Evolutionary conservation across 2,888 invertebrate genomes (phyloP).

Genomic region (Tetranychus piercei): DNA sequence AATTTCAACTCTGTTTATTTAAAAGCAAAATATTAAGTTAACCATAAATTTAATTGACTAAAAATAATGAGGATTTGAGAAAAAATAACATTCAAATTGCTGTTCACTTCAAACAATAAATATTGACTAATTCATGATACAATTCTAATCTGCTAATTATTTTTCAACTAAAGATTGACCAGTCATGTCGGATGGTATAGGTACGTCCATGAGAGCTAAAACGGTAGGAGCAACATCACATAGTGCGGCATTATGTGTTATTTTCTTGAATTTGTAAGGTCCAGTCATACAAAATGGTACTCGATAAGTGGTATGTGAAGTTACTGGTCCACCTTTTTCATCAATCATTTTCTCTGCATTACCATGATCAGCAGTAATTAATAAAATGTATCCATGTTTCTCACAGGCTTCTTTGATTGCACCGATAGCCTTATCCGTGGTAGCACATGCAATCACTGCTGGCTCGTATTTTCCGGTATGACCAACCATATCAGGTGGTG

Average conservation of each 20-base stretch:
- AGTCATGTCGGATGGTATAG: conserved; percentile 31
- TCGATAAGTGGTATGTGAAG: conserved; percentile 35
- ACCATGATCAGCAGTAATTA: conserved; percentile 34
- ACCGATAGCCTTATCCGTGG: conserved; percentile 33
- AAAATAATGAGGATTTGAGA: no score
- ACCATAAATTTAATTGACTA: no score
- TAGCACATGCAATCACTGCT: conserved; percentile 31
- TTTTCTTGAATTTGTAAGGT: conserved; percentile 26
- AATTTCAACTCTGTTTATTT: no score
- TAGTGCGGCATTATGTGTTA: conserved; percentile 31
- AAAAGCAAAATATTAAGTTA: no score
- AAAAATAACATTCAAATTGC: no score
- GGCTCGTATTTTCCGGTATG: conserved; percentile 35
- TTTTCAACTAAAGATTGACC: conserved; percentile 28
- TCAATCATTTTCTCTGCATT: conserved; percentile 36
- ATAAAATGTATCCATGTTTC: conserved; percentile 29
- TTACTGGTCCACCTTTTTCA: conserved; percentile 33
- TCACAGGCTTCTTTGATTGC: conserved; percentile 32
- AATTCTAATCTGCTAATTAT: not conserved
- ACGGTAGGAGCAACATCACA: conserved; percentile 36
- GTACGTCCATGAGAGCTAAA: conserved; percentile 32
- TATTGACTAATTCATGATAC: not conserved
- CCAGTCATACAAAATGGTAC: conserved; percentile 29
- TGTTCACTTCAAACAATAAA: no score
- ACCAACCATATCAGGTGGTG: conserved; percentile 37